Conservation (phyloP, 2,888 invertebrate genomes). For the Chaetoderma sp. region DNA sequence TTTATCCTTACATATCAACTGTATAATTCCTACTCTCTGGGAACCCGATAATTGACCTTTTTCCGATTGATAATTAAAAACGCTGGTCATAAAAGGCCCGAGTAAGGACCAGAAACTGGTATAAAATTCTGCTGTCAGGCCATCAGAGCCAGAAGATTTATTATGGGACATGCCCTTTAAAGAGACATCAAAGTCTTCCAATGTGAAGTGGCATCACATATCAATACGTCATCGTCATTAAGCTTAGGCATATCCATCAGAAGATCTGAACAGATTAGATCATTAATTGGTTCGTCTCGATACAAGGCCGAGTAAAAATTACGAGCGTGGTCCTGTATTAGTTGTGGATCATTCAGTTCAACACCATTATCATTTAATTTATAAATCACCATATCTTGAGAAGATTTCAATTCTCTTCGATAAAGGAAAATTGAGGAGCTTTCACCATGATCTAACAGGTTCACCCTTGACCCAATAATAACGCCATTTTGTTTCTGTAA, state of each 20-base stretch:
- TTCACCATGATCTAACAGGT: too few species aligned
- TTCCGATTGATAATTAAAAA: background rate
- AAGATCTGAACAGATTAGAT: background rate
- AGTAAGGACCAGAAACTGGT: background rate
- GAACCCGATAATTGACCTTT: background rate
- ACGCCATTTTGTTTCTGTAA: too few species aligned
- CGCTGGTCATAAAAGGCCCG: background rate
- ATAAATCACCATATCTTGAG: too few species aligned
- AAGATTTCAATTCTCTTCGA: too few species aligned
- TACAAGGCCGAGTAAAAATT: background rate
- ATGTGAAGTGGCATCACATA: background rate
- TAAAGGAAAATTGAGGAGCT: too few species aligned
- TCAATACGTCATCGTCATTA: background rate
- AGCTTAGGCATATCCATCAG: background rate
- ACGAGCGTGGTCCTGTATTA: too few species aligned
- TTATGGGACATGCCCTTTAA: conserved; percentile 1
- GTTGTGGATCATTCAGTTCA: too few species aligned
- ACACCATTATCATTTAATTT: too few species aligned
- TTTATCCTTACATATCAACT: conserved; percentile 2
- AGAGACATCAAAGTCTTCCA: background rate
- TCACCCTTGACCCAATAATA: too few species aligned
- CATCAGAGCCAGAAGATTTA: conserved; percentile 19
- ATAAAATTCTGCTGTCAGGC: conserved; percentile 15
- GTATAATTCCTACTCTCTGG: background rate
- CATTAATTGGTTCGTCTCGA: background rate